Base-by-base conservation (phyloP, 2,888 invertebrate genomes). In the Lithophane leautieri region DNA sequence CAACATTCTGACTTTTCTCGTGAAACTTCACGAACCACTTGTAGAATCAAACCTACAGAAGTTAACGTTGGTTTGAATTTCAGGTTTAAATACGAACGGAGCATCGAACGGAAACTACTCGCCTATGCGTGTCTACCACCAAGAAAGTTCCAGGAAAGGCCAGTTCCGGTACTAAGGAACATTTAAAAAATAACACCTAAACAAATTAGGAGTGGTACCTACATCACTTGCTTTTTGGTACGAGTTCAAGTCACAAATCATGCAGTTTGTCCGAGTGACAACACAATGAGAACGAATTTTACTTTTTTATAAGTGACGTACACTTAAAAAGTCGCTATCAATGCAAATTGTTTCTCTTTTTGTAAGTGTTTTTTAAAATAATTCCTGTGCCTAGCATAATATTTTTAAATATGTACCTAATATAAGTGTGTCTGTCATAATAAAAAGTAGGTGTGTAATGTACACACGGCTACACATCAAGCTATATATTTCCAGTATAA, bases 101-200 rank as follows among this genome's bases (percentile, higher is more conserved):
- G 94, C 93, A 42, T 94, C 97, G 4, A 98, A 97, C 89, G 98
- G 98, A 71, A 97, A 97, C 81, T 98, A 98, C 91, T 98, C 98
- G 25, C 98, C 98, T 1, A 97, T 98, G 91, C 96, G 98, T 87
- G 98, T 98, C 19, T 98, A 98, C 91, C 98, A 98, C 94, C 98
- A 98, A 90, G 98, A 98, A 89, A 97, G 98, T 89, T 98, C 98
- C 81, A 97, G 97, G 91, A 98, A 98, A 94, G 98, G 98, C 79
- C 98, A 98, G 92, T 98, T 98, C 96, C 97, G 98, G 93, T 98
- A 98, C 94, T 98, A 97, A 78, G 34, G 12, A 74, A 56, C 34
- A 42, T 40, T n/a, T 14, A 22, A 40, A 40, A 73, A 66, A 63
- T 68, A 81, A 56, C 42, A 61, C 73, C 54, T 69, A n/a, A 50